These are phyloP conservation scores for Varecia variegata DNA, from an alignment of 2,797 vertebrate genomes.

Conservation along the genomic window DNA sequence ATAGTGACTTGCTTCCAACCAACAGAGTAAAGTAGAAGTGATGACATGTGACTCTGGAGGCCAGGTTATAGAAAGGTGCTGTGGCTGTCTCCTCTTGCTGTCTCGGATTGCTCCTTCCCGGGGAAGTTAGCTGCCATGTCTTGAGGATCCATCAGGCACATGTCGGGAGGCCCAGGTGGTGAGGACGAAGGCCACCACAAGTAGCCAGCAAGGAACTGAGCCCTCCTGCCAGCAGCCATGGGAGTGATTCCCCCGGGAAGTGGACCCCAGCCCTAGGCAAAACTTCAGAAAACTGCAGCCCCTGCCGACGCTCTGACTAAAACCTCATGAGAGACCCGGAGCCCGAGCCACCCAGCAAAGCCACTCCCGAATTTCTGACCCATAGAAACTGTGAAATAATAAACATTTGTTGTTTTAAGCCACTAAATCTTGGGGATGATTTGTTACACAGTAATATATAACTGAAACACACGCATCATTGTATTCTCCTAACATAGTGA, in stretches of 20 bases:
- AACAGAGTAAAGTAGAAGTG: background rate
- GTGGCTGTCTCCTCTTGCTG: background rate
- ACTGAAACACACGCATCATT: accelerated
- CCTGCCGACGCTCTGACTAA: background rate
- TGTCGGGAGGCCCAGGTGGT: accelerated
- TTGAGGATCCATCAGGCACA: background rate
- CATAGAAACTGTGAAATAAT: background rate
- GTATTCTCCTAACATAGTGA: background rate
- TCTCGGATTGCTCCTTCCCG: background rate
- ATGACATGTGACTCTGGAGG: background rate
- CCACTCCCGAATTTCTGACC: background rate
- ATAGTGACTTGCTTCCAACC: background rate
- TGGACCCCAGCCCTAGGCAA: background rate
- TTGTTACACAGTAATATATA: background rate
- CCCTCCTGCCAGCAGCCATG: background rate
- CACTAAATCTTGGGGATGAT: background rate
- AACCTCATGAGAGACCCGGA: background rate
- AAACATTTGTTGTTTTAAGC: background rate
- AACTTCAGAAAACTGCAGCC: accelerated
- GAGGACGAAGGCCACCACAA: background rate
- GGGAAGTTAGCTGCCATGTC: background rate
- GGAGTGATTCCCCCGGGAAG: background rate
- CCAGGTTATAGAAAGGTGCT: background rate
- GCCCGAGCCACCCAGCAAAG: background rate
- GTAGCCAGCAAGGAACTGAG: background rate